phyloP scores from a whole-genome alignment of 2,797 vertebrate species.

The Acestrorhynchus altus region DNA sequence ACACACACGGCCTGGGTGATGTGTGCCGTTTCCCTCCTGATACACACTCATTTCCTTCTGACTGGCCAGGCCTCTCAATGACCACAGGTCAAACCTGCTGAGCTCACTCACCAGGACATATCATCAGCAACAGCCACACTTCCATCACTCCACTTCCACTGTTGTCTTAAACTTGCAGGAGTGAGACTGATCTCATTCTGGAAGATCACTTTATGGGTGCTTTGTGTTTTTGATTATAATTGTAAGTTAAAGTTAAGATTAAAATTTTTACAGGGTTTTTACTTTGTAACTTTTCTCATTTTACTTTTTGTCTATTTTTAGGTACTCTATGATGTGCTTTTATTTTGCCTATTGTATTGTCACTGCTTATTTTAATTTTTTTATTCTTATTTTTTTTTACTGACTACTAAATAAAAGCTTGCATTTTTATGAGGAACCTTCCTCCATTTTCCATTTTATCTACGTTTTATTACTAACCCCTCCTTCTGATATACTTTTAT shows the following conservation, averaged over 20 bases:
- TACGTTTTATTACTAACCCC: no score
- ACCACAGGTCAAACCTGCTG: conserved; percentile 27
- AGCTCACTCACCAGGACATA: conserved; percentile 32
- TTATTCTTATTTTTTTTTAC: no score
- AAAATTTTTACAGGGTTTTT: background rate
- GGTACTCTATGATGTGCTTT: background rate
- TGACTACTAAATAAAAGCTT: no score
- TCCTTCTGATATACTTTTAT: no score
- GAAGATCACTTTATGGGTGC: background rate
- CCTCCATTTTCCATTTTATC: no score
- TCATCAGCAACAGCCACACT: conserved; percentile 23
- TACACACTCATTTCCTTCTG: conserved; percentile 26
- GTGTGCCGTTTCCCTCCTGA: conserved; percentile 36
- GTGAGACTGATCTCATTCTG: conserved; percentile 6
- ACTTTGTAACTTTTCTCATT: background rate
- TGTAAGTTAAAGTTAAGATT: no score
- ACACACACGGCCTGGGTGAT: conserved; percentile 30
- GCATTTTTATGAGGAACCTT: no score
- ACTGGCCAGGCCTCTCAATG: background rate
- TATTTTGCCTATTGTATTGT: no score
- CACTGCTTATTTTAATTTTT: no score
- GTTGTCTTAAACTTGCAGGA: conserved; percentile 9
- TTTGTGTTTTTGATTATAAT: background rate
- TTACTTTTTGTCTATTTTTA: background rate
- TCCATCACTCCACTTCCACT: conserved; percentile 29